Evolutionary conservation across 2,113 vertebrate genomes (phyloP), one percentile per base, ranked within the genome.

Genomic region (Carassius gibelio): DNA sequence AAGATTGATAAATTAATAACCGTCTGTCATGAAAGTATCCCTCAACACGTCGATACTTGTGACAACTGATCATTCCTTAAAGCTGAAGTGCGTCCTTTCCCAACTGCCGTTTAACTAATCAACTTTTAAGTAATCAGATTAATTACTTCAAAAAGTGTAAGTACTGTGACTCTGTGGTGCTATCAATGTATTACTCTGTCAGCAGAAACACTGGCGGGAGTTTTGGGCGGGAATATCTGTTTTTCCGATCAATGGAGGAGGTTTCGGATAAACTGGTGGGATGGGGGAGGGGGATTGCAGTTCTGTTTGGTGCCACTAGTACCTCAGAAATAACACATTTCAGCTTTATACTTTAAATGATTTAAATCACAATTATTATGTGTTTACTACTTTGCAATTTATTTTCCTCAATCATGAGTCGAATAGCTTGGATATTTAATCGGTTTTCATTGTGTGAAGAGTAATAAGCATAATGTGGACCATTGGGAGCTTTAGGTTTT

Each of bases 401-500:
- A 8, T 21, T 38, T 38, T 71, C 9, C 42, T 9, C 9, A 2
- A 9, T 71, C 68, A 38, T 71, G 66, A 69, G 34, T 17, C 17
- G 15, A 66, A 34, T 66, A 42, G 42, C 42, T 38, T 0, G 14
- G 6, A 26, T 34, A 21, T 69, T 38, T 69, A 34, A 10, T 38
- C 1, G 3, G 13, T 10, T 34, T 34, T 55, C 5, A 14, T 75
- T 15, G n/a, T 55, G 23, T 69, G 61, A 66, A 38, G 15, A 76
- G 50, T 30, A 14, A 26, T 57, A 45, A 80, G 82, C 64, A 78
- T 82, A 80, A 48, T 71, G 77, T 78, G 77, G 72, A 86, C 77
- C 85, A 86, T 64, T 68, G 71, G 17, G 59, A 78, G 50, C 78
- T 74, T 81, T 81, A 84, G 38, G 42, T 34, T 86, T 84, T 62